Evolutionary conservation across 2,888 invertebrate species (phyloP), one percentile per base, ranked within the genome.

Genomic region (Eudemis profundana): DNA sequence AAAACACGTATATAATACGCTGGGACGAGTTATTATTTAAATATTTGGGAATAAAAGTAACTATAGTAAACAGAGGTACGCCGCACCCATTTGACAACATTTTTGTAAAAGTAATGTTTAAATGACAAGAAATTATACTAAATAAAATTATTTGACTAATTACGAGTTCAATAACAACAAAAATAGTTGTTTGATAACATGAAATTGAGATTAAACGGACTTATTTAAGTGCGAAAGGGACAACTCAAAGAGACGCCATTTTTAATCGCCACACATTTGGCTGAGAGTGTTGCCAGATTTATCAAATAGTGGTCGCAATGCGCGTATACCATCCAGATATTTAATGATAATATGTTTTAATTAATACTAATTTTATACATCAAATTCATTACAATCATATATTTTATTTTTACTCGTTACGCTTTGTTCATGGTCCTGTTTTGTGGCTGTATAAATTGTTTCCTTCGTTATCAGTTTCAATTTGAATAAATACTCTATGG

Each of bases 181-280:
- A 56, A 69, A 69, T 72, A 19, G 71, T 75, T 78, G 81, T 79
- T 75, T 74, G 74, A 69, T 74, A 68, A 69, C 68, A 72, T 70
- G 54, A 76, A 76, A 72, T 74, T 71, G 72, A 74, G 73, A 74
- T 68, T 36, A 63, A 77, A 79, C 76, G 67, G 54, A 60, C 60
- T 46, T 54, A 66, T 62, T 54, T 74, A 76, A 74, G 88, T 85
- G 85, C 79, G 89, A 88, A 85, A 89, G 85, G 84, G 89, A 90
- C 88, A 88, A 86, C 89, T 89, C 88, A 87, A 73, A 82, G 67
- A 78, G 90, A 90, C 89, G 90, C 90, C 90, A 91, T 90, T 82
- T 88, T 86, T 82, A 51, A 66, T 61, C 61, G 61, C 61, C 61
- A 65, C 64, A 65, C 64, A 59, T 50, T 64, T 50, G 17, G 5